phyloP scores from a whole-genome alignment of 2,888 invertebrate species.

The Plagodis dolabraria region DNA sequence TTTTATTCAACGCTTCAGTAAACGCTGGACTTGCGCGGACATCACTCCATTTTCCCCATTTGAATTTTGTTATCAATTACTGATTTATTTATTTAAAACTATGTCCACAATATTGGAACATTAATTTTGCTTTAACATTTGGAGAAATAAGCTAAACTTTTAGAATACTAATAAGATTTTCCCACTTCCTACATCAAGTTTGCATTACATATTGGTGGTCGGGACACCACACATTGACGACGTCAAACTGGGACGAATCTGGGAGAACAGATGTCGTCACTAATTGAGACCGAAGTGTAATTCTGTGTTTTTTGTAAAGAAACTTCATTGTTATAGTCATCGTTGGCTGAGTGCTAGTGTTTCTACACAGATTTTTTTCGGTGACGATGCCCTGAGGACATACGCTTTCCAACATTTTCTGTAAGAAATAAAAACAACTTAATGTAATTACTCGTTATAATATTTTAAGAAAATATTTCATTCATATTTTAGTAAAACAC shows the following conservation, averaged over 20 bases:
- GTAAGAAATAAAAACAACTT: slow-evolving; percentile 5
- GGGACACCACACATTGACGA: slow-evolving; percentile 3
- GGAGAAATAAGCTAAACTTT: slow-evolving; percentile 7
- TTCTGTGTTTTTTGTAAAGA: slow-evolving; percentile 21
- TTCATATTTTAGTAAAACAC: too few relatives aligned
- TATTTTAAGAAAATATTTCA: too few relatives aligned
- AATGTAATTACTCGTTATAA: too few relatives aligned
- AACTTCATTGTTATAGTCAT: slow-evolving; percentile 27
- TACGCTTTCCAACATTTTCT: slow-evolving; percentile 1
- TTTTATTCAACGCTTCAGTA: slow-evolving; percentile 3
- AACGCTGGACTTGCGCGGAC: slow-evolving; percentile 8
- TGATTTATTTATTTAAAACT: too few relatives aligned
- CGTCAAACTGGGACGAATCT: slow-evolving; percentile 16
- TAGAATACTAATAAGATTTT: slow-evolving; percentile 19
- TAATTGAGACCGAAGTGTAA: slow-evolving; percentile 26
- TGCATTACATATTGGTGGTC: slow-evolving; percentile 16
- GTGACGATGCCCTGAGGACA: not conserved
- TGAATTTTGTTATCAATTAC: too few relatives aligned
- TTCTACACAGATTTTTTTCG: not conserved
- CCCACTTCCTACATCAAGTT: slow-evolving; percentile 16
- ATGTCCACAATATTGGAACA: too few relatives aligned
- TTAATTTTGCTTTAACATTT: slow-evolving; percentile 6
- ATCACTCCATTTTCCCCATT: not conserved
- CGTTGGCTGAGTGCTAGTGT: slow-evolving; percentile 19
- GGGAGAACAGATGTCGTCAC: slow-evolving; percentile 18